phyloP scores from a whole-genome alignment of 2,888 invertebrate species.

The Eristalis arbustorum region DNA sequence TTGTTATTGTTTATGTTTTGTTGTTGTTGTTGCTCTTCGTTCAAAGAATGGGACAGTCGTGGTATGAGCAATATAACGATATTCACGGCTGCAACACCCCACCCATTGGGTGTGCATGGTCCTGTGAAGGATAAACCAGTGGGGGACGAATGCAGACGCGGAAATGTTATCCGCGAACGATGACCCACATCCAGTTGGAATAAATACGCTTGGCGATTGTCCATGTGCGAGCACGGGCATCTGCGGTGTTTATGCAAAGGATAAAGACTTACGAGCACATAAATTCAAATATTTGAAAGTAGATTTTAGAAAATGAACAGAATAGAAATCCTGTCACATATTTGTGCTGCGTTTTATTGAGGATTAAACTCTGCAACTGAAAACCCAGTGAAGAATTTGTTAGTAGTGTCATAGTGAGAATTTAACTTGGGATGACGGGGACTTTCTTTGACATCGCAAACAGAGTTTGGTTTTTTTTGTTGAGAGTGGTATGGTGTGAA shows the following conservation, averaged over 20 bases:
- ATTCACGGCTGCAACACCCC: constrained; percentile 42
- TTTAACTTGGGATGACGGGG: not conserved
- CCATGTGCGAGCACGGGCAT: not conserved
- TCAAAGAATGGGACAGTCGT: not conserved
- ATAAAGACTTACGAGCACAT: constrained; percentile 57
- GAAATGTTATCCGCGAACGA: constrained; percentile 66
- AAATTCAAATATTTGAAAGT: constrained; percentile 66
- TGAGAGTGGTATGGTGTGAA: too few species aligned
- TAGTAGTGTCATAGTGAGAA: constrained; percentile 16
- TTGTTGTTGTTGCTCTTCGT: not conserved
- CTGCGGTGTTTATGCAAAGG: not conserved
- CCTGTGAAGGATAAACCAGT: constrained; percentile 33
- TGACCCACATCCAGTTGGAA: constrained; percentile 49
- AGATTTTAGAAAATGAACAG: constrained; percentile 63
- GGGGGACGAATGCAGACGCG: constrained; percentile 36
- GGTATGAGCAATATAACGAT: constrained; percentile 48
- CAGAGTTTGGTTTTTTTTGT: too few species aligned
- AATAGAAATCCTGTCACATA: constrained; percentile 61
- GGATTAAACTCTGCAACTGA: constrained; percentile 34
- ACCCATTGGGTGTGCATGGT: not conserved
- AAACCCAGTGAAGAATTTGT: constrained; percentile 40
- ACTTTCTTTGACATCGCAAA: too few species aligned
- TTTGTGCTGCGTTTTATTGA: constrained; percentile 44
- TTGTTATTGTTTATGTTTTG: constrained; percentile 16
- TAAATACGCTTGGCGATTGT: not conserved